Evolutionary conservation across 2,888 invertebrate genomes (phyloP), one percentile per base, ranked within the genome.

Genomic region (Tigriopus californicus): DNA sequence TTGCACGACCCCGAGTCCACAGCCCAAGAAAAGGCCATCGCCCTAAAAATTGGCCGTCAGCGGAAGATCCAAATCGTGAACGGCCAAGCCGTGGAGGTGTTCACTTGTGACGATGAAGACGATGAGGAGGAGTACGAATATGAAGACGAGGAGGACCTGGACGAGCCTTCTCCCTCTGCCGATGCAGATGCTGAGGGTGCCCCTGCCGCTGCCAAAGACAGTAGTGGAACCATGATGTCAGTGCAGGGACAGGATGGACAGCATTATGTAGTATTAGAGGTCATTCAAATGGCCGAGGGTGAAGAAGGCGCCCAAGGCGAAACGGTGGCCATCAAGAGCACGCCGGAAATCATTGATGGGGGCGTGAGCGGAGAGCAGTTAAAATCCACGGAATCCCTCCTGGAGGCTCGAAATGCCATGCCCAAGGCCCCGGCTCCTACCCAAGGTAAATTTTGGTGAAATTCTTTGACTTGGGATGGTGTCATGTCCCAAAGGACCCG

Each of bases 191-290:
- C 44, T 15, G 44, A 6, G n/a, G 44, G 5, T 4, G 72, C 70
- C 51, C 71, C 71, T 10, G 67, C 68, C 20, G 74, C 74, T 13
- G 70, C 70, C 24, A 25, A 51, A 25, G 15, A n/a, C 4, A 11
- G n/a, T 44, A 11, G 5, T 5, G 22, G 24, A 8, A 18, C 12
- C 20, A 25, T 80, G 70, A 77, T 81, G 72, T 77, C 80, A 5
- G 78, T 81, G 0, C 79, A 83, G 68, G 79, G 79, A 24, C 76
- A 79, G 6, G 82, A 82, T 69, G 85, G 85, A 0, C 83, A 86
- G 65, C 84, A 86, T 70, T 87, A 86, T 67, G 87, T 90, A 54
- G 87, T 90, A n/a, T 73, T 90, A 13, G 88, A 90, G 73, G 87
- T 90, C 11, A 85, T 89, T 49, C 85, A 86, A 66, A 71, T 85